Conservation (phyloP, 2,888 invertebrate genomes). For the Tetheella fluctuosa region DNA sequence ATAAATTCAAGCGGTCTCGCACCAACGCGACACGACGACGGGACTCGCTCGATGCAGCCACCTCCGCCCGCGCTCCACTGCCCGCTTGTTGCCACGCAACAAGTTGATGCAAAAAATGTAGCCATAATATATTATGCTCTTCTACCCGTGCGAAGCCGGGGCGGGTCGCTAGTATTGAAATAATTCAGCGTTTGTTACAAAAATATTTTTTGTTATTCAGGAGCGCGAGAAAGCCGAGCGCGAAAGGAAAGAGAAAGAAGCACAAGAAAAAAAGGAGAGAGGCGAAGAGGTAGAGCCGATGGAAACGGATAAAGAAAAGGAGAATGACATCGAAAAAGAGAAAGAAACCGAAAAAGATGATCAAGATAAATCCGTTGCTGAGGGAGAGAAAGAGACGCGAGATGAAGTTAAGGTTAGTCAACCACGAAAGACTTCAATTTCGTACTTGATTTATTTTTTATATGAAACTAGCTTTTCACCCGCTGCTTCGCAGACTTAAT, state of each 20-base stretch:
- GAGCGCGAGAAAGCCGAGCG: conserved; percentile 59
- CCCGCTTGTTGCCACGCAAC: too few relatives aligned
- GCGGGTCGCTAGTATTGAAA: not conserved
- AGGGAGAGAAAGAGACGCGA: conserved; percentile 19
- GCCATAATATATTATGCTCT: too few relatives aligned
- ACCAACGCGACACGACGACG: too few relatives aligned
- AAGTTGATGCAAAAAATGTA: too few relatives aligned
- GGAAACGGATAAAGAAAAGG: conserved; percentile 9
- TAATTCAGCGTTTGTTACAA: too few relatives aligned
- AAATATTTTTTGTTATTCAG: conserved; percentile 30
- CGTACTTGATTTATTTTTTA: too few relatives aligned
- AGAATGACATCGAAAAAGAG: conserved; percentile 13
- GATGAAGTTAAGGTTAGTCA: conserved; percentile 29
- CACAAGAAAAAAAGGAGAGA: conserved; percentile 40
- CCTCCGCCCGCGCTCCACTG: too few relatives aligned
- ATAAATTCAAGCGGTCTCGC: too few relatives aligned
- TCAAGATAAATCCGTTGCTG: conserved; percentile 16
- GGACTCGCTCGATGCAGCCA: too few relatives aligned
- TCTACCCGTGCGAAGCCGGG: too few relatives aligned
- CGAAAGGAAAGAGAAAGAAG: conserved; percentile 53
- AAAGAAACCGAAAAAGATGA: conserved; percentile 19
- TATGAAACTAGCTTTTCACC: not conserved
- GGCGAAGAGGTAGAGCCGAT: conserved; percentile 31
- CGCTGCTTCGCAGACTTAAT: too few relatives aligned
- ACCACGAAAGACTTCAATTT: not conserved